These are phyloP conservation scores for Charanyca ferruginea DNA, from an alignment of 2,888 invertebrate genomes.

Conservation along the genomic window DNA sequence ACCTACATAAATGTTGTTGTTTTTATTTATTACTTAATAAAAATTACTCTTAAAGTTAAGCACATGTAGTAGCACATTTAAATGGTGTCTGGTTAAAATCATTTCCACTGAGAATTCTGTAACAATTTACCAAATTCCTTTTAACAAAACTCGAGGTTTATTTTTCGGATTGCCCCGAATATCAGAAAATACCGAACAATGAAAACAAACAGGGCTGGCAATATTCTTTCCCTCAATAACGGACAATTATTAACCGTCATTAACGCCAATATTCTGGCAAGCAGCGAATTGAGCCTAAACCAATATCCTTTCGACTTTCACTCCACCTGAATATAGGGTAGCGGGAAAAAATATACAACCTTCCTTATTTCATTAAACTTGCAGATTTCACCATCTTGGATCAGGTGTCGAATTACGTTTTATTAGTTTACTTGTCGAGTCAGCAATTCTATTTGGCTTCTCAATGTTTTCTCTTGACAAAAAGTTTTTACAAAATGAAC, in stretches of 20 bases:
- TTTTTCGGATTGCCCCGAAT: constrained; percentile 15
- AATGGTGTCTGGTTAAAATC: constrained; percentile 27
- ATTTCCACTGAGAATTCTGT: constrained; percentile 13
- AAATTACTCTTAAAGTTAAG: constrained; percentile 25
- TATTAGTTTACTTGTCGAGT: constrained; percentile 59
- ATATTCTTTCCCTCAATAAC: constrained; percentile 57
- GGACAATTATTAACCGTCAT: constrained; percentile 49
- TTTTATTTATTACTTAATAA: constrained; percentile 19
- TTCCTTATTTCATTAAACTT: constrained; percentile 26
- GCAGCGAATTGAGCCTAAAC: constrained; percentile 35
- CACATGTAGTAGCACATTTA: constrained; percentile 21
- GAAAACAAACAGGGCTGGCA: constrained; percentile 50
- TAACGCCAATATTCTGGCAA: constrained; percentile 44
- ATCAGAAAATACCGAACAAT: constrained; percentile 34
- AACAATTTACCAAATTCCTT: constrained; percentile 24
- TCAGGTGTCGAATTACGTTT: constrained; percentile 58
- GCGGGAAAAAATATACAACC: constrained; percentile 13
- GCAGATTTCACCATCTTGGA: constrained; percentile 32
- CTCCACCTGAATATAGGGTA: not conserved
- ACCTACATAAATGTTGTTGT: not conserved
- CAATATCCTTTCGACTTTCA: constrained; percentile 36
- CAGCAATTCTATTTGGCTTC: constrained; percentile 44
- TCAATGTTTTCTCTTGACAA: constrained; percentile 34
- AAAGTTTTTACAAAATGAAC: constrained; percentile 28
- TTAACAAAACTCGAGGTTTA: constrained; percentile 17